A percentile compares a stretch with the other conserved stretches of the same genome.
Conservation (phyloP, 2,113 vertebrate species). For the Glaucomys volans region DNA sequence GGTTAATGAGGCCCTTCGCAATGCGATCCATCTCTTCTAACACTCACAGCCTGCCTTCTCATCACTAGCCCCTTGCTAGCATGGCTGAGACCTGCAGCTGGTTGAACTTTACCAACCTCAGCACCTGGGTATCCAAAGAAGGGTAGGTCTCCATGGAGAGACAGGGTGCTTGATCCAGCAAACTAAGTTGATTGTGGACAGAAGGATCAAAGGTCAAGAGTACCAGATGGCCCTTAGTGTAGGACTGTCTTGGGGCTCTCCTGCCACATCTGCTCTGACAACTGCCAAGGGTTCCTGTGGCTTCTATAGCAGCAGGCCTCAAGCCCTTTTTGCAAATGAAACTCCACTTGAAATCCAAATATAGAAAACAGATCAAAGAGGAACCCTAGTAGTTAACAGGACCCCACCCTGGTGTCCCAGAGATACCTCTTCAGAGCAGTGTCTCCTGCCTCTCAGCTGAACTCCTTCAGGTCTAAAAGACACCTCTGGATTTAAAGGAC, state of each 20-base stretch:
- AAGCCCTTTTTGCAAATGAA: slow-evolving; percentile 5
- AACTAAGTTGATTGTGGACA: neutral
- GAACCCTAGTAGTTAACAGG: neutral
- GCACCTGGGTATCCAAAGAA: neutral
- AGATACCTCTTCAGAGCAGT: neutral
- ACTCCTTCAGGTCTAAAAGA: neutral
- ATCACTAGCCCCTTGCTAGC: neutral
- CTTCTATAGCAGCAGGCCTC: neutral
- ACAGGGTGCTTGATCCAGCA: neutral
- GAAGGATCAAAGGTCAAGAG: neutral
- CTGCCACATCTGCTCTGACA: neutral
- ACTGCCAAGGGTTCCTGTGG: neutral
- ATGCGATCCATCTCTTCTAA: neutral
- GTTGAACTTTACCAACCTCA: neutral
- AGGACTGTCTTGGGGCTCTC: neutral
- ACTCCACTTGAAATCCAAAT: slow-evolving; percentile 23
- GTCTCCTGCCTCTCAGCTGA: slow-evolving; percentile 29
- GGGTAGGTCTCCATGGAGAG: neutral
- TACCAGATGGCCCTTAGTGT: neutral
- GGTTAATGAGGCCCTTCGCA: neutral
- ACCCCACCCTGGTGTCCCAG: neutral
- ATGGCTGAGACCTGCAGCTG: neutral
- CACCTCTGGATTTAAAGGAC: neutral
- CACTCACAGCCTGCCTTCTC: neutral
- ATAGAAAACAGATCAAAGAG: neutral